phyloP scores from a whole-genome alignment of 2,797 vertebrate genomes.

The Micropoecilia bifurca region DNA sequence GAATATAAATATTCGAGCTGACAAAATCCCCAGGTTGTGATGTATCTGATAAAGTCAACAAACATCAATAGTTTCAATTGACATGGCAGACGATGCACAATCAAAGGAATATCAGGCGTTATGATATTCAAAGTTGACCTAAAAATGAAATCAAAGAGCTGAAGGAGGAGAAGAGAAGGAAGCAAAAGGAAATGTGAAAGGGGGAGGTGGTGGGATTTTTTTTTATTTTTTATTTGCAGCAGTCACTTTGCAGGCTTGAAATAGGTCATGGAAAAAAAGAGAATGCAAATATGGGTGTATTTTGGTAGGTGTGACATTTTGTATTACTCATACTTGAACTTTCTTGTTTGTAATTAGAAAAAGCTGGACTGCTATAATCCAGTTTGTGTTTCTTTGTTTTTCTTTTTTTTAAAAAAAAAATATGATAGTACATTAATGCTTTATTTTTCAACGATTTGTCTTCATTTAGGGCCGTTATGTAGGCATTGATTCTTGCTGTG shows the following conservation, averaged over 20 bases:
- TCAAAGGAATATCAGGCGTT: constrained; percentile 55
- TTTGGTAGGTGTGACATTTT: constrained; percentile 21
- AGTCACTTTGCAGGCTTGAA: constrained; percentile 39
- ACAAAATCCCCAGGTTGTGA: neutral
- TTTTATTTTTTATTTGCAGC: constrained; percentile 7
- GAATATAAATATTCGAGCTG: neutral
- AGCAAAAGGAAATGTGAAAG: constrained; percentile 7
- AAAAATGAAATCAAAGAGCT: constrained; percentile 65
- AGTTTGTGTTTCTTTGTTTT: neutral
- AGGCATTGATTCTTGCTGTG: neutral
- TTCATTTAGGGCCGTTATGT: neutral
- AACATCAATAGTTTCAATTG: constrained; percentile 15
- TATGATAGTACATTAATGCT: neutral
- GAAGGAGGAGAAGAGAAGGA: constrained; percentile 43
- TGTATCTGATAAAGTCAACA: neutral
- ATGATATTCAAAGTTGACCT: constrained; percentile 63
- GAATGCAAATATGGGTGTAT: constrained; percentile 22
- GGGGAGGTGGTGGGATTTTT: neutral
- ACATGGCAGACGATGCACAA: constrained; percentile 23
- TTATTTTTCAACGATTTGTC: neutral
- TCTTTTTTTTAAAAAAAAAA: neutral
- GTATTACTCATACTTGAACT: constrained; percentile 2
- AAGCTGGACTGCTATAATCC: neutral
- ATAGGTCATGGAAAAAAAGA: constrained; percentile 43
- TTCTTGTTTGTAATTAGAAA: neutral